phyloP scores from a whole-genome alignment of 1,140 invertebrate species.

The Drosophila sp. region DNA sequence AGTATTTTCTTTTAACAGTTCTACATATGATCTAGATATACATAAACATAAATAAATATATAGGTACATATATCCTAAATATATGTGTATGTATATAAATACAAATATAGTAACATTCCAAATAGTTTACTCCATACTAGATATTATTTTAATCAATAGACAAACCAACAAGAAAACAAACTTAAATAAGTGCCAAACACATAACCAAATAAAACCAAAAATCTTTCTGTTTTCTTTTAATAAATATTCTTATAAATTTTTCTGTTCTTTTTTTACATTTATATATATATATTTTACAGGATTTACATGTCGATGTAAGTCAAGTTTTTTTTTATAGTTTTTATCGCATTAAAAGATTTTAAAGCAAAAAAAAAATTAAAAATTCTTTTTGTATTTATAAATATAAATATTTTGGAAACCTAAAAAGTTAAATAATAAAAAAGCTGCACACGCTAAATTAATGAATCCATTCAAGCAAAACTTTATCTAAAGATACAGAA shows the following conservation, averaged over 20 bases:
- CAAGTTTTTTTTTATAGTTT: constrained; percentile 80
- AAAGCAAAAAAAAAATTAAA: constrained; percentile 14
- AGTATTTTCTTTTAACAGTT: background rate
- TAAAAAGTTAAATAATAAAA: constrained; percentile 49
- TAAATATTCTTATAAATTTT: constrained; percentile 80
- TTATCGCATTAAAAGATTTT: constrained; percentile 41
- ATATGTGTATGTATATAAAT: background rate
- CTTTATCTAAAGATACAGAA: background rate
- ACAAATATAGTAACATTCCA: background rate
- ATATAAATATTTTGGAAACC: constrained; percentile 21
- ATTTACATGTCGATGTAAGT: constrained; percentile 86
- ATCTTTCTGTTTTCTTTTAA: constrained; percentile 64
- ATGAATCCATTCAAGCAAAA: background rate
- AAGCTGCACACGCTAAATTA: constrained; percentile 21
- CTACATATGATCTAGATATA: background rate
- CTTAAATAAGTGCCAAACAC: constrained; percentile 20
- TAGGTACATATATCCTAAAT: background rate
- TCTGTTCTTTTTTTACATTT: constrained; percentile 71
- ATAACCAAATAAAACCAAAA: constrained; percentile 36
- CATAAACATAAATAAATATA: constrained; percentile 21
- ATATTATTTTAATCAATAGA: background rate
- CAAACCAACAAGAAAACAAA: background rate
- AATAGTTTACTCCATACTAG: background rate
- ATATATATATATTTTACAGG: constrained; percentile 84
- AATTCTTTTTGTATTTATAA: constrained; percentile 7